Percentiles rank a stretch among this genome's conserved stretches.
Evolutionary conservation across 2,797 vertebrate genomes (phyloP).

Genomic region (Chelon labrosus): DNA sequence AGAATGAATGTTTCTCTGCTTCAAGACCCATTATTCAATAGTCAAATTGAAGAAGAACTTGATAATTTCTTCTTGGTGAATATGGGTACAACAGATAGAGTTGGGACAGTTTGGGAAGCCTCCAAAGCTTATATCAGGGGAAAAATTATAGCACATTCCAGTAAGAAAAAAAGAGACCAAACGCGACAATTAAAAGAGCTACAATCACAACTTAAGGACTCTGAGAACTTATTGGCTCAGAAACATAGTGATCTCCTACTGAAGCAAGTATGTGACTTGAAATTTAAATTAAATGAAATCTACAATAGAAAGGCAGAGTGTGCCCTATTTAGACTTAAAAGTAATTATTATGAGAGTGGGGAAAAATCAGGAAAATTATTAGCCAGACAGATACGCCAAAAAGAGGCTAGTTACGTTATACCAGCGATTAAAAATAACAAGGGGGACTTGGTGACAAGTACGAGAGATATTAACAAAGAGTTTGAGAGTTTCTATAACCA

Average conservation of each 20-base stretch:
- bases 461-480: neutral
- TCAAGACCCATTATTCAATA: neutral
- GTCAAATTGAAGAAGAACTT: neutral
- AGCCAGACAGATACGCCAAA: neutral
- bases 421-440: neutral
- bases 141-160: neutral
- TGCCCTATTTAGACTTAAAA: neutral
- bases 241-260: neutral
- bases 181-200: neutral
- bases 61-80: neutral
- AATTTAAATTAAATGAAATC: neutral
- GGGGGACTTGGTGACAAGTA: neutral
- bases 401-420: neutral
- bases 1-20: neutral
- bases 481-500: neutral
- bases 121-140: slow-evolving; percentile 6
- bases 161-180: neutral
- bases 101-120: slow-evolving; percentile 4
- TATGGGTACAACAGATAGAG: neutral
- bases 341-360: neutral
- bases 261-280: neutral
- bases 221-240: neutral
- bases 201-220: neutral
- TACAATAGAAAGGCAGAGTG: neutral
- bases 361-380: neutral